phyloP scores from a whole-genome alignment of 2,113 vertebrate species.

The Okapia johnstoni region DNA sequence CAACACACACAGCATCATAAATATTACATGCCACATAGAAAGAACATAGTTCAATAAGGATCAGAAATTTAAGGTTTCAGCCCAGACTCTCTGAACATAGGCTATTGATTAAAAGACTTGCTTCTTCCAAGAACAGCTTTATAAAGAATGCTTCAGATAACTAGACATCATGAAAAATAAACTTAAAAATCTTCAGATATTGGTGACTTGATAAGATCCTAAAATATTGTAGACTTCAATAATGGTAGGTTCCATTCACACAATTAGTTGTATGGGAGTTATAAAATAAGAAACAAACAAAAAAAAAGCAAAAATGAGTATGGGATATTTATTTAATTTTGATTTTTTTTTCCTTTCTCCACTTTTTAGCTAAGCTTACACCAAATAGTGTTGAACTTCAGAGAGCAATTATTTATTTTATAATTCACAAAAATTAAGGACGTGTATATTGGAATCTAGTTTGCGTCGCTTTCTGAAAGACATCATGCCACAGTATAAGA shows the following conservation, averaged over 20 bases:
- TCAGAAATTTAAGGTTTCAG: background rate
- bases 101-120: background rate
- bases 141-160: background rate
- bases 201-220: background rate
- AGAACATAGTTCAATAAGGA: background rate
- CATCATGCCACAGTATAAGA: background rate
- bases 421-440: background rate
- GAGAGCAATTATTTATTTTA: background rate
- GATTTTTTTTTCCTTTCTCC: background rate
- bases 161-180: background rate
- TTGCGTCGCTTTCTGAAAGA: background rate
- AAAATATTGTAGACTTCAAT: background rate
- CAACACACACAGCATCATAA: accelerated
- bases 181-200: background rate
- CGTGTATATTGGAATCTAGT: background rate
- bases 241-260: background rate
- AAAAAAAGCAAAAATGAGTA: background rate
- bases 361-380: background rate
- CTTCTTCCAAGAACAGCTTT: background rate
- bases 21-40: background rate
- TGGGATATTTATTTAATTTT: background rate
- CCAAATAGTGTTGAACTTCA: background rate
- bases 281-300: background rate
- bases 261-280: background rate
- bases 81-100: background rate